Evolutionary conservation across 2,113 vertebrate species (phyloP).

Genomic region (Macroglossus sobrinus): DNA sequence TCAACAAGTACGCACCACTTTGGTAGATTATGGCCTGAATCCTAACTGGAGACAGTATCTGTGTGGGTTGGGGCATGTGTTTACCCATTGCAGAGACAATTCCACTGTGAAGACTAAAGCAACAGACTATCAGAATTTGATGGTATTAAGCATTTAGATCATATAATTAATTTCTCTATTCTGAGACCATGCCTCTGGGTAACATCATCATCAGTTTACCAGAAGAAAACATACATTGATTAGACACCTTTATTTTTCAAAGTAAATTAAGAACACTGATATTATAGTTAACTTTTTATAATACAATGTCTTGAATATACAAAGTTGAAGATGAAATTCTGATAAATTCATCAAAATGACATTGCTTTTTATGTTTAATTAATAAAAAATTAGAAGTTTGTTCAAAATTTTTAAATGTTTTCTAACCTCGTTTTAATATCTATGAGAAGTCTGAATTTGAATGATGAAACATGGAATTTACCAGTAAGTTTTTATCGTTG

Average conservation of each 20-base stretch:
- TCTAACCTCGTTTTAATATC: not conserved
- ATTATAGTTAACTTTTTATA: not conserved
- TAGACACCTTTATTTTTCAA: not conserved
- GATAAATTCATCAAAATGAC: not conserved
- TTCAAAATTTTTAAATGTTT: not conserved
- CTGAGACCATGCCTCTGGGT: not conserved
- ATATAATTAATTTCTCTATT: not conserved
- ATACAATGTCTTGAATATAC: not conserved
- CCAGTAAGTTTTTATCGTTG: not conserved
- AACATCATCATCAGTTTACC: not conserved
- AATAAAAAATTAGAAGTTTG: not conserved
- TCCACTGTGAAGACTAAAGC: not conserved
- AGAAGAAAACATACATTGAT: not conserved
- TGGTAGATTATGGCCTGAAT: not conserved
- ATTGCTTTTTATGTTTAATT: not conserved
- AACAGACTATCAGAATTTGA: not conserved
- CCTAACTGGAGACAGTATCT: not conserved
- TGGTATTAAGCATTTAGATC: not conserved
- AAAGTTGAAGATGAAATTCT: not conserved
- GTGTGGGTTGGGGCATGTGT: no score
- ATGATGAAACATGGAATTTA: not conserved
- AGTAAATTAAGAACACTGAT: not conserved
- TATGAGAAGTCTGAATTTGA: not conserved
- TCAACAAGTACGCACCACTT: not conserved
- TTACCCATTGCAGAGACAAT: not conserved